Base-by-base conservation (phyloP, 2,797 vertebrate genomes). In the Jordanella pulchra region DNA sequence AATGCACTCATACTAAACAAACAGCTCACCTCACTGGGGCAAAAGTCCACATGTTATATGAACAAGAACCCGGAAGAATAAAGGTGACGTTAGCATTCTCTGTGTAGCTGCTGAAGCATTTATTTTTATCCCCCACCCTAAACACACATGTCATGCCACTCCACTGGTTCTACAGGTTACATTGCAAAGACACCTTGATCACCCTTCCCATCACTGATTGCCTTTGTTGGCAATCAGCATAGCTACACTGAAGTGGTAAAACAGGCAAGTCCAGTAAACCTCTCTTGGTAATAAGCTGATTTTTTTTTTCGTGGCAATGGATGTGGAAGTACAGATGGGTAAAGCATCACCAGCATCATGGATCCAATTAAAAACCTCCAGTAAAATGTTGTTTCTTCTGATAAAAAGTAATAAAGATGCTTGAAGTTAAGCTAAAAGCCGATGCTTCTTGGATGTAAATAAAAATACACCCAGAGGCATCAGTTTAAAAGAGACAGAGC, bases 141-240 rank as follows among this genome's bases (percentile, higher is more conserved):
- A 81, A 58, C 39, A 47, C 68, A 69, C 42, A 58, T 21, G 71
- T 66, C 80, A 89, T 79, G 80, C 84, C 78, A 90, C 91, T 86
- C 86, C 76, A 85, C 92, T 87, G 86, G 91, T 91, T 91, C 85
- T 89, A 83, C 90, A 91, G 83, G 91, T 93, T 92, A 84, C 81
- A 81, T 51, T 86, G 68, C 77, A 56, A 86, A 42, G 70, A 79
- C 71, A 75, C 64, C 76, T 75, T 67, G 67, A 83, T 79, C 76
- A 87, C 65, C 53, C 77, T 77, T 86, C 51, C 58, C 72, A 73
- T 70, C 69, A 75, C 69, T 79, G 85, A 87, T 89, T 82, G 45
- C 48, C 53, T 73, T 77, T 85, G 77, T 82, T 84, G 4, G 35
- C 42, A 76, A 66, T 80, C 50, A 77, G 75, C 69, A 68, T 44